Base-by-base conservation (phyloP, 2,113 vertebrate species). In the Carassius gibelio region DNA sequence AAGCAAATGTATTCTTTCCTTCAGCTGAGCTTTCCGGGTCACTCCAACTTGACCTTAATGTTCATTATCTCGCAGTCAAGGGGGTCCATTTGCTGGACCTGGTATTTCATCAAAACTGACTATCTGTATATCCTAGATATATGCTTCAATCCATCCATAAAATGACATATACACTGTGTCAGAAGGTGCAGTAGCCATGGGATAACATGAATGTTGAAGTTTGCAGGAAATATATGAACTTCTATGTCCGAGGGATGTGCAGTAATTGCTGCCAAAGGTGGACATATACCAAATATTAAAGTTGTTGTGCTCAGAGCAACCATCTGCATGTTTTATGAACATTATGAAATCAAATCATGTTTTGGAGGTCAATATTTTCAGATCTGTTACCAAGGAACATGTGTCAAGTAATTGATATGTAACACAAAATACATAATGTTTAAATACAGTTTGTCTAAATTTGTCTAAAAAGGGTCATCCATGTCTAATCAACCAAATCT, bases 21-120 rank as follows among this genome's bases (percentile, higher is more conserved):
- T 85, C 30, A 76, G 45, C 30, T 52, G 23, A 23, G 42, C 75
- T 68, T 76, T 81, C 64, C n/a, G 23, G 83, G 82, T 75, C 80
- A 77, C 36, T 84, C 69, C 77, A 77, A 17, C 68, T 62, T 42
- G 48, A 57, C 84, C 61, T 66, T 66, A 36, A 64, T 36, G 55
- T 74, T 52, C 45, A 57, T n/a, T 38, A 79, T 79, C 76, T 79
- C 13, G 2, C 9, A 79, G 76, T 79, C 23, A 78, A 78, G 26
- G 38, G 34, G 9, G 34, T 79, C 76, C 55, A n/a, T 17, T 57
- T 8, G 34, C 76, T 79, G 55, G 9, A 38, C 19, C 55, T 38
- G 74, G 23, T 6, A 52, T 50, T 52, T 55, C 15, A 50, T 30
- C 48, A 75, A 14, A 76, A 34, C 48, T 45, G 30, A 55, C 3